Conservation (phyloP, 2,888 invertebrate genomes). For the Nowickia ferox region DNA sequence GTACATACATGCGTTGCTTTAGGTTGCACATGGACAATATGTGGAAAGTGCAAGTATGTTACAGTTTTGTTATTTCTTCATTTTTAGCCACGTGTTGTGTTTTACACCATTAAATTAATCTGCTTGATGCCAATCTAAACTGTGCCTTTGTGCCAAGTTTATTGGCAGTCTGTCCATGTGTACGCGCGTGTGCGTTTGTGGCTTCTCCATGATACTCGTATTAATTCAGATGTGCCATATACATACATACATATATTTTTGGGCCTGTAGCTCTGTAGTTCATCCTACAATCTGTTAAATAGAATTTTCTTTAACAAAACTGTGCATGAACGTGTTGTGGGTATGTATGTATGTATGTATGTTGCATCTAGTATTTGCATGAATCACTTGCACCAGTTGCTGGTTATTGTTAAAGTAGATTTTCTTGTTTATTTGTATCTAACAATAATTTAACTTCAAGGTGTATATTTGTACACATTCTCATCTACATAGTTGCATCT, state of each 20-base stretch:
- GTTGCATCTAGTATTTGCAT: constrained; percentile 18
- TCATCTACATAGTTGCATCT: constrained; percentile 45
- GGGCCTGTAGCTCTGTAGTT: constrained; percentile 7
- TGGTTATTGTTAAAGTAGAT: constrained; percentile 58
- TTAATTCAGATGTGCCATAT: constrained; percentile 31
- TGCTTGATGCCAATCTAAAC: constrained; percentile 29
- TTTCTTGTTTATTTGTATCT: constrained; percentile 71
- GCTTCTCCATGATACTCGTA: constrained; percentile 1
- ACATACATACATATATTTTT: constrained; percentile 43
- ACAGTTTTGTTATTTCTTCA: background rate
- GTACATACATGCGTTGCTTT: constrained; percentile 18
- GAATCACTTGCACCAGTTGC: constrained; percentile 20
- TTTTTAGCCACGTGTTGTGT: constrained; percentile 25
- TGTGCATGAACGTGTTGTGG: background rate
- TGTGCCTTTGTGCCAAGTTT: constrained; percentile 57
- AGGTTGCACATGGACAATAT: constrained; percentile 18
- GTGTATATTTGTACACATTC: constrained; percentile 50
- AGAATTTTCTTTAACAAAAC: constrained; percentile 25
- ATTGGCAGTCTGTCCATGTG: background rate
- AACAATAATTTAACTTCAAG: constrained; percentile 58
- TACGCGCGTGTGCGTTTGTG: background rate
- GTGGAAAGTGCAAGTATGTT: constrained; percentile 48
- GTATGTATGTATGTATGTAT: background rate
- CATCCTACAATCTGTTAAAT: constrained; percentile 39
- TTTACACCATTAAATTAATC: constrained; percentile 54